These are phyloP conservation scores for Charina bottae DNA, from an alignment of 2,113 vertebrate species.

Conservation along the genomic window DNA sequence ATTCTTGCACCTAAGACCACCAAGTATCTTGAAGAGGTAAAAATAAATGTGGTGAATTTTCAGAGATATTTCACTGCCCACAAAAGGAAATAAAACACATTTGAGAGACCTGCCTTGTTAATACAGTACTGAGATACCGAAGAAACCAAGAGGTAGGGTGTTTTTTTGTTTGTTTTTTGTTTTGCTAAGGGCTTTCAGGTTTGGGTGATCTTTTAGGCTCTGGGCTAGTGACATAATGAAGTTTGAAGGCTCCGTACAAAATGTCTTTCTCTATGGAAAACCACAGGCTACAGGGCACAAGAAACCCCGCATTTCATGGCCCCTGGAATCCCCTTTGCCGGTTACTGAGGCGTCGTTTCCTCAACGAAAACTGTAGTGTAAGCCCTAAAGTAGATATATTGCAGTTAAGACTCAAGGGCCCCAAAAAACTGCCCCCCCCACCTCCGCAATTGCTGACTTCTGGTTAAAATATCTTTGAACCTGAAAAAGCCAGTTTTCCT, in stretches of 20 bases:
- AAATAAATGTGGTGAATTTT: slow-evolving; percentile 60
- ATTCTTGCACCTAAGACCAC: slow-evolving; percentile 26
- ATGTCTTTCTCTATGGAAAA: neutral
- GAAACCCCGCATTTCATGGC: neutral
- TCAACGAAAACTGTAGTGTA: neutral
- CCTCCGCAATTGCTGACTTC: neutral
- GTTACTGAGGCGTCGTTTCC: neutral
- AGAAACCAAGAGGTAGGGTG: slow-evolving; percentile 37
- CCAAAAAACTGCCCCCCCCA: neutral
- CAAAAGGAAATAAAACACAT: slow-evolving; percentile 63
- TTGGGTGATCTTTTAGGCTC: neutral
- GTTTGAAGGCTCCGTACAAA: neutral
- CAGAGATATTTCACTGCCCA: slow-evolving; percentile 42
- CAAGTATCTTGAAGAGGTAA: slow-evolving; percentile 19
- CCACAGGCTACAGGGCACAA: neutral
- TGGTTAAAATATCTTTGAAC: neutral
- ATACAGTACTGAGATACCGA: slow-evolving; percentile 60
- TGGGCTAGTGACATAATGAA: neutral
- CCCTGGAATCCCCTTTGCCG: neutral
- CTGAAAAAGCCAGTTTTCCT: neutral
- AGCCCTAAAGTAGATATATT: neutral
- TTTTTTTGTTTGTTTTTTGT: neutral
- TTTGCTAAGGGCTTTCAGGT: neutral
- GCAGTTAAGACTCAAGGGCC: neutral
- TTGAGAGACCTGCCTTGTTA: slow-evolving; percentile 60